Conservation (phyloP, 92 coral and sea anemone genomes). For the Actinostola sp. region DNA sequence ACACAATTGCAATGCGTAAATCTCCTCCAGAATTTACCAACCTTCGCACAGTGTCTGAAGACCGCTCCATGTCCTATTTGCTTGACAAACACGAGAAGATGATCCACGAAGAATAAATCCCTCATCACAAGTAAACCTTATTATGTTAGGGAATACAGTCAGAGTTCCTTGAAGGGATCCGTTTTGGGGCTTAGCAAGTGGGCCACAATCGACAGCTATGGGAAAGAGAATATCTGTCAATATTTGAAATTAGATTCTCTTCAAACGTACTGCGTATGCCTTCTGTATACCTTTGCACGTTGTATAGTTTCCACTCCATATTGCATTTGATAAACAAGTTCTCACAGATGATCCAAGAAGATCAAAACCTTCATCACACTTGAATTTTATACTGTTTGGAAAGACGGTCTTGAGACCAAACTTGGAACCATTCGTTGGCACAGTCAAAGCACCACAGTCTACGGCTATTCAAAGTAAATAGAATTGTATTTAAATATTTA, state of each 20-base stretch:
- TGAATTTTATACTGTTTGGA: slow-evolving; percentile 35
- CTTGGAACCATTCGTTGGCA: slow-evolving; percentile 45
- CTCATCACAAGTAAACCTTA: slow-evolving; percentile 44
- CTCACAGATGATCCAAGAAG: slow-evolving; percentile 53
- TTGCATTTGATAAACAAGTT: slow-evolving; percentile 63
- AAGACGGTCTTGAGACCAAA: slow-evolving; percentile 33
- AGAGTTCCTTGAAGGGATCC: slow-evolving; percentile 25
- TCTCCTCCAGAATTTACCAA: slow-evolving; percentile 19
- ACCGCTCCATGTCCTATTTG: slow-evolving; percentile 64
- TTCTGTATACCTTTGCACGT: slow-evolving; percentile 41
- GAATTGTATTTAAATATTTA: neutral
- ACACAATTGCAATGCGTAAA: neutral
- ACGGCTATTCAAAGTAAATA: slow-evolving; percentile 23
- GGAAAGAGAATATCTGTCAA: slow-evolving; percentile 13
- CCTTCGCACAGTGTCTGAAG: slow-evolving; percentile 42
- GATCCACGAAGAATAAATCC: slow-evolving; percentile 55
- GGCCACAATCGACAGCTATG: slow-evolving; percentile 70
- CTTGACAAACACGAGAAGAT: slow-evolving; percentile 39
- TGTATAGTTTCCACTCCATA: slow-evolving; percentile 62
- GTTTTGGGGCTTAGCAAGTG: slow-evolving; percentile 24
- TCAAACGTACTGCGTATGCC: no score
- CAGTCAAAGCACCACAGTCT: slow-evolving; percentile 42
- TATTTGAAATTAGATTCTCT: neutral
- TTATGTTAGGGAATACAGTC: slow-evolving; percentile 47
- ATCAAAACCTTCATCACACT: slow-evolving; percentile 58